phyloP scores from a whole-genome alignment of 2,888 invertebrate genomes.

The Perdita meconis region DNA sequence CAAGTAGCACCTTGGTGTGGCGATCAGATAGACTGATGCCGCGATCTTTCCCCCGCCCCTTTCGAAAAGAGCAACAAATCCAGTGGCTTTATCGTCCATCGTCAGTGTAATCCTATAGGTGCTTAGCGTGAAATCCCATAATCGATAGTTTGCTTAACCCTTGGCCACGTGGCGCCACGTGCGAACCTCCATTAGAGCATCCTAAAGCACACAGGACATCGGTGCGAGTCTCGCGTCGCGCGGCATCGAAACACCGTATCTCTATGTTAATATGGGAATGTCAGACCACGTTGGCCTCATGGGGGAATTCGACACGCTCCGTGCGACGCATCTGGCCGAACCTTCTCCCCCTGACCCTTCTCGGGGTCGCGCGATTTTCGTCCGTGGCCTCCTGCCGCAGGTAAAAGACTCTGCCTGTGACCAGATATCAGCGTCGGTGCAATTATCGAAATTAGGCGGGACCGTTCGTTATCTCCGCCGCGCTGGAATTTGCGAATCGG shows the following conservation, averaged over 20 bases:
- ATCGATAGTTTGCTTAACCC: conserved; percentile 84
- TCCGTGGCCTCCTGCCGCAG: conserved; percentile 26
- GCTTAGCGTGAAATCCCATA: conserved; percentile 84
- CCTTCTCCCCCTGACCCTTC: conserved; percentile 35
- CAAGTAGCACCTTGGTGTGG: conserved; percentile 25
- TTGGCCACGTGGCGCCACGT: conserved; percentile 83
- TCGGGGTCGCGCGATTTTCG: conserved; percentile 36
- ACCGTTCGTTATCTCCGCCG: conserved; percentile 45
- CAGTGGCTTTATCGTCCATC: conserved; percentile 80
- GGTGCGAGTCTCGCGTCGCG: conserved; percentile 32
- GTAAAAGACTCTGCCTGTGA: conserved; percentile 25
- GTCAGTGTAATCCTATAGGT: conserved; percentile 83
- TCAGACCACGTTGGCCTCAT: conserved; percentile 63
- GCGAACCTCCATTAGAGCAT: conserved; percentile 80
- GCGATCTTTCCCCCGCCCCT: conserved; percentile 41
- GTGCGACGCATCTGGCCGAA: conserved; percentile 72
- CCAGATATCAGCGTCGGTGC: conserved; percentile 18
- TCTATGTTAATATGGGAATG: conserved; percentile 83
- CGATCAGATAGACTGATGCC: conserved; percentile 65
- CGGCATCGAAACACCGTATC: conserved; percentile 78
- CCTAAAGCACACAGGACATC: conserved; percentile 68
- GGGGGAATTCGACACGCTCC: conserved; percentile 80
- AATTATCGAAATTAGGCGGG: conserved; percentile 63
- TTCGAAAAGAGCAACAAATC: conserved; percentile 83
- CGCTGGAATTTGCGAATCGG: conserved; percentile 14